These are phyloP conservation scores for Nycticryphes semicollaris DNA, from an alignment of 2,113 vertebrate genomes.

Conservation along the genomic window DNA sequence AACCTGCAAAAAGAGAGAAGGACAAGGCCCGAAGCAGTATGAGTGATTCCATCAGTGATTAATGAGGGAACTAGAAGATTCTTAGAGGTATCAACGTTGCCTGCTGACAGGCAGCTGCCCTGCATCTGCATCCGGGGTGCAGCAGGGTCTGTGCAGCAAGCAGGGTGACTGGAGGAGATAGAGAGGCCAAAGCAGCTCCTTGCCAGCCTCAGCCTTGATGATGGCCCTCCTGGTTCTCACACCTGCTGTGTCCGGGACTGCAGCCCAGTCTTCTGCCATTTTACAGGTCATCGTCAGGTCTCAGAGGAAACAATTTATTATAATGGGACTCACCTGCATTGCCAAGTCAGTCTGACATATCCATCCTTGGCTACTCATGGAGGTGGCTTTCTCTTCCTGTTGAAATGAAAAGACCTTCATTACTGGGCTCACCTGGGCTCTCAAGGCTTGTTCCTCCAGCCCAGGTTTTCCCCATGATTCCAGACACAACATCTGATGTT, in stretches of 20 bases:
- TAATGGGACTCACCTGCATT: not conserved
- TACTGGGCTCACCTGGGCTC: not conserved
- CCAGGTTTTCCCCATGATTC: not conserved
- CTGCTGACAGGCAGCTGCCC: not conserved
- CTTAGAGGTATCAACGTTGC: not conserved
- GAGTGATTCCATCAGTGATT: not conserved
- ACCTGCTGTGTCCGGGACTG: rapidly evolving
- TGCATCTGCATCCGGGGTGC: rapidly evolving
- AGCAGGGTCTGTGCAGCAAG: rapidly evolving
- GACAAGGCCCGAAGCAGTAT: not conserved
- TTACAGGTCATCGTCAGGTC: not conserved
- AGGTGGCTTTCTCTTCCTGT: not conserved
- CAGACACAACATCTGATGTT: rapidly evolving
- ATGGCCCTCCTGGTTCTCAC: rapidly evolving
- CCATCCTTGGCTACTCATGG: rapidly evolving
- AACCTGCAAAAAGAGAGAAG: not conserved
- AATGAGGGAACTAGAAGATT: not conserved
- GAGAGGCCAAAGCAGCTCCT: not conserved
- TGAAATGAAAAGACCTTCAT: not conserved
- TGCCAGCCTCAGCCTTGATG: not conserved
- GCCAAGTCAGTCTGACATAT: not conserved
- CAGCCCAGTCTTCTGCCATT: not conserved
- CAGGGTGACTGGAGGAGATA: not conserved
- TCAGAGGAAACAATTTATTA: not conserved
- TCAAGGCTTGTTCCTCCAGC: not conserved